Percentiles rank a stretch among this genome's conserved stretches.
Conservation (phyloP, 2,113 vertebrate species). For the Circaetus gallicus region DNA sequence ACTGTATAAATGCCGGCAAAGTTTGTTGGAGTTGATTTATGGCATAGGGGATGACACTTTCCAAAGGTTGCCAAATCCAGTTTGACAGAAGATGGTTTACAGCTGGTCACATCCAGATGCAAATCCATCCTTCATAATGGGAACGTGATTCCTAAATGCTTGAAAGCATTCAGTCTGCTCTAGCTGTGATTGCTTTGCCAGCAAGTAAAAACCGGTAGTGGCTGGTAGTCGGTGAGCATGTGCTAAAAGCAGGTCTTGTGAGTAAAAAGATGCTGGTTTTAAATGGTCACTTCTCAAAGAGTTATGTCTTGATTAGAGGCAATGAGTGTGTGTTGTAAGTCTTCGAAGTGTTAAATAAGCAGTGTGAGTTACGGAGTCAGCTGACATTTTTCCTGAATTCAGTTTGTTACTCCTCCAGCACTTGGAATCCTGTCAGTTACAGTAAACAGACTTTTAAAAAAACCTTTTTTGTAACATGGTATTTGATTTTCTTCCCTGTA, state of each 20-base stretch:
- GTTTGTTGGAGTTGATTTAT: not conserved
- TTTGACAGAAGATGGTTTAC: not conserved
- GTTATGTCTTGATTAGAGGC: not conserved
- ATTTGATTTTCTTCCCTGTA: not conserved
- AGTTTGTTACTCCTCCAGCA: not conserved
- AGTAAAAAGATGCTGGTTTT: not conserved
- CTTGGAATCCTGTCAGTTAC: not conserved
- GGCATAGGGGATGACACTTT: rapidly evolving
- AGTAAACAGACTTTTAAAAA: not conserved
- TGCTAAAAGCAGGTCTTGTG: not conserved
- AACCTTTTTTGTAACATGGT: not conserved
- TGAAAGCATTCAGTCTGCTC: not conserved
- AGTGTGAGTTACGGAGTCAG: rapidly evolving
- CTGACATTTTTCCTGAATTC: not conserved
- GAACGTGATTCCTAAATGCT: not conserved
- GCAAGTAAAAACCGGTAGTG: not conserved
- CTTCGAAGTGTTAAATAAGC: not conserved
- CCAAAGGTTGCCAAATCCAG: not conserved
- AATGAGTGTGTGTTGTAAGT: not conserved
- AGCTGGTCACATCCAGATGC: not conserved
- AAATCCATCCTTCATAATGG: not conserved
- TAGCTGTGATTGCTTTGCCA: not conserved
- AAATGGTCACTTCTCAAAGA: not conserved
- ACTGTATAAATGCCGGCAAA: not conserved
- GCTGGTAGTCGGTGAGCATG: not conserved